A percentile compares a stretch with the other conserved stretches of the same genome.
Conservation (phyloP, 2,888 invertebrate genomes). For the Nemotelus pantherinus region DNA sequence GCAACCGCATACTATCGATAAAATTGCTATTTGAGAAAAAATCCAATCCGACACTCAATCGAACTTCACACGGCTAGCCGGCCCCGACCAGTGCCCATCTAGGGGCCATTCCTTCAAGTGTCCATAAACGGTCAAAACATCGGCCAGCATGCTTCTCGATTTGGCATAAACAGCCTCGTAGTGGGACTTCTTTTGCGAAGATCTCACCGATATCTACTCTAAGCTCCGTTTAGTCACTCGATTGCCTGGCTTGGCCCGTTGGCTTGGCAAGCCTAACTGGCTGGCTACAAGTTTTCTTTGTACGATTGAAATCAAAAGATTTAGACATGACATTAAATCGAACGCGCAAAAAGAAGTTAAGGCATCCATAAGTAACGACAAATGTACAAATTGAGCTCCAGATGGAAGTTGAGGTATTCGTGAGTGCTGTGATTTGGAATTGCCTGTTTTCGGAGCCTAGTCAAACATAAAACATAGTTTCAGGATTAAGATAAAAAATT, state of each 20-base stretch:
- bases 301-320: conserved; percentile 44
- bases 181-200: conserved; percentile 33
- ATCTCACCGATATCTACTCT: conserved; percentile 26
- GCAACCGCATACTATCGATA: not conserved
- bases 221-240: conserved; percentile 3
- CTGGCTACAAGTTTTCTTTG: conserved; percentile 9
- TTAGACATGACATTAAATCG: conserved; percentile 45
- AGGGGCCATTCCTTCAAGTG: conserved; percentile 40
- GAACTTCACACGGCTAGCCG: conserved; percentile 38
- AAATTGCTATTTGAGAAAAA: not conserved
- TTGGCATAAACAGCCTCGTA: conserved; percentile 42
- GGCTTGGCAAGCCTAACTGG: not conserved
- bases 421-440: not conserved
- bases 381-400: not conserved
- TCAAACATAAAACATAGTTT: too few relatives aligned
- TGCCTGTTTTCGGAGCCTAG: not conserved
- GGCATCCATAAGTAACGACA: conserved; percentile 4
- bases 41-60: conserved; percentile 35
- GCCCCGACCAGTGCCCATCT: conserved; percentile 34
- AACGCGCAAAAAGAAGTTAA: conserved; percentile 40
- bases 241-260: not conserved
- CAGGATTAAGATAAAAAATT: too few relatives aligned
- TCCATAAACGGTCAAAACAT: conserved; percentile 41
- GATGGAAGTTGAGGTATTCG: not conserved
- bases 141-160: conserved; percentile 38